Evolutionary conservation across 2,888 invertebrate genomes (phyloP).

Genomic region (Lycocerus yunnanus): DNA sequence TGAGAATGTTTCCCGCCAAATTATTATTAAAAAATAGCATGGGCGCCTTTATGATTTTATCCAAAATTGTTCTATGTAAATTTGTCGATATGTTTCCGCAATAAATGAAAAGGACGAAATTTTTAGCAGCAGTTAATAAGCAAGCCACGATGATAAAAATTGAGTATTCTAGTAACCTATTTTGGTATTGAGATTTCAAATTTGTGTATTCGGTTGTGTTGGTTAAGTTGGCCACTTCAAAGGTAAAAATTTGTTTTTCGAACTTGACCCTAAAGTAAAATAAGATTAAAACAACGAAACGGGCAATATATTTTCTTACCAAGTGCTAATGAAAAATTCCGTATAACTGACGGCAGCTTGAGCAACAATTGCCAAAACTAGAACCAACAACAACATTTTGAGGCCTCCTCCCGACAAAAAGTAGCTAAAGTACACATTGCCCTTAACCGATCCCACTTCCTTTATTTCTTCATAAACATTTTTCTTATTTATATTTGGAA

Average conservation of each 20-base stretch:
- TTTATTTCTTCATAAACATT: slow-evolving; percentile 37
- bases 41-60: slow-evolving; percentile 31
- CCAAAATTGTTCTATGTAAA: slow-evolving; percentile 33
- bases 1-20: slow-evolving; percentile 36
- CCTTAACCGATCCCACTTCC: slow-evolving; percentile 36
- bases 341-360: slow-evolving; percentile 34
- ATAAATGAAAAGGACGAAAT: slow-evolving; percentile 39
- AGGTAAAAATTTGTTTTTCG: not conserved
- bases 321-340: slow-evolving; percentile 32
- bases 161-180: not conserved
- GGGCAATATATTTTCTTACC: not conserved
- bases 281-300: not conserved
- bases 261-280: not conserved
- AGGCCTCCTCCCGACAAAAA: slow-evolving; percentile 38
- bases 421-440: slow-evolving; percentile 36
- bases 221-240: not conserved
- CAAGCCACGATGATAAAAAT: not conserved
- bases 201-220: not conserved
- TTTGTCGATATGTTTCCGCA: slow-evolving; percentile 38
- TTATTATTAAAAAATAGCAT: slow-evolving; percentile 35
- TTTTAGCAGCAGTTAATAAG: slow-evolving; percentile 14
- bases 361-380: slow-evolving; percentile 27
- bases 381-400: slow-evolving; percentile 25
- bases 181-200: not conserved
- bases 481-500: not conserved